These are phyloP conservation scores for Lycophotia porphyrea DNA, from an alignment of 2,888 invertebrate species.

Conservation along the genomic window DNA sequence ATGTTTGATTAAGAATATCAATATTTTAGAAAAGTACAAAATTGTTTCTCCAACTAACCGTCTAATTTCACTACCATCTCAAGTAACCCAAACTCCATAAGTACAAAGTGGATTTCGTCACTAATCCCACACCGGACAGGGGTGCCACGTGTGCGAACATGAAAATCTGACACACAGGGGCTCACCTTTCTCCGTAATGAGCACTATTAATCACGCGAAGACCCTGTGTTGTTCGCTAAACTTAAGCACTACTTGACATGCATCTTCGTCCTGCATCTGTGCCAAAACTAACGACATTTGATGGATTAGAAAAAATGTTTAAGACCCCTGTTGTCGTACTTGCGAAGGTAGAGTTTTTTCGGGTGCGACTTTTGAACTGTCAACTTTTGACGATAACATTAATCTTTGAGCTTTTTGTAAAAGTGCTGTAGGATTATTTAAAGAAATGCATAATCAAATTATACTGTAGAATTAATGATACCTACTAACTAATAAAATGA, in stretches of 20 bases:
- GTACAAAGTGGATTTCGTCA: conserved; percentile 51
- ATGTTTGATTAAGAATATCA: background rate
- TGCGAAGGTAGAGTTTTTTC: conserved; percentile 36
- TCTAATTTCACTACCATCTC: conserved; percentile 20
- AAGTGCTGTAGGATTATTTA: background rate
- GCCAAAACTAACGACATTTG: conserved; percentile 83
- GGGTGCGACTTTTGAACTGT: conserved; percentile 48
- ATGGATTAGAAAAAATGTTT: conserved; percentile 71
- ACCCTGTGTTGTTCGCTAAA: conserved; percentile 63
- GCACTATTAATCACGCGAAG: conserved; percentile 83
- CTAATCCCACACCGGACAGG: conserved; percentile 64
- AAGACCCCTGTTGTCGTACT: conserved; percentile 36
- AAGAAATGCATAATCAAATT: background rate
- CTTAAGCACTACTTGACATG: conserved; percentile 79
- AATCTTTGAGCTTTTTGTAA: conserved; percentile 15
- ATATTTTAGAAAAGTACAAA: background rate
- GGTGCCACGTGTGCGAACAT: conserved; percentile 73
- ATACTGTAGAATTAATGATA: background rate
- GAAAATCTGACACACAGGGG: conserved; percentile 80
- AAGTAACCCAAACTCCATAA: conserved; percentile 23
- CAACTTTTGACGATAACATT: conserved; percentile 24
- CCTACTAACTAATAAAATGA: background rate
- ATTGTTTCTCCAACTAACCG: background rate
- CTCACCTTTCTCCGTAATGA: conserved; percentile 81
- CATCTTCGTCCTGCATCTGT: conserved; percentile 81